These are phyloP conservation scores for Grantiella picta DNA, from an alignment of 2,113 vertebrate species.

Conservation along the genomic window DNA sequence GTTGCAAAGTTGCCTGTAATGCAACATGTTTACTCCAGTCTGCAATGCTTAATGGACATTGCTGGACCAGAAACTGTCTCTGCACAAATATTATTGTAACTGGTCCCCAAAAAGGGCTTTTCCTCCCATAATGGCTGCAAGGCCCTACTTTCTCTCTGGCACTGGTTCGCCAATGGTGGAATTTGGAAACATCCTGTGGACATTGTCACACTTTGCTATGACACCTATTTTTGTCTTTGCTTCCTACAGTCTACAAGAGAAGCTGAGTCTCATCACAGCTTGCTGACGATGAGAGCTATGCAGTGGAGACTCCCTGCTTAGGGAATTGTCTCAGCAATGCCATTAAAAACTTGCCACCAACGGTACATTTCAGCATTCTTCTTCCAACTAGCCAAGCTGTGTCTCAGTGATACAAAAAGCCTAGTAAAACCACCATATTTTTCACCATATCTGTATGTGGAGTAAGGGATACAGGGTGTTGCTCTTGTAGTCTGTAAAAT, in stretches of 20 bases:
- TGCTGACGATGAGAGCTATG: neutral
- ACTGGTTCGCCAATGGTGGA: neutral
- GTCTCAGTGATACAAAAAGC: neutral
- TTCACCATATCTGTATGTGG: neutral
- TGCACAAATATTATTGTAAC: neutral
- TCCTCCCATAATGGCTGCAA: neutral
- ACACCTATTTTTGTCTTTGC: neutral
- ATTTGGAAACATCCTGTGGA: neutral
- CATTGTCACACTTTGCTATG: neutral
- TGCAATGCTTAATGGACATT: neutral
- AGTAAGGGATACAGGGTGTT: neutral
- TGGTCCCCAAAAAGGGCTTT: neutral
- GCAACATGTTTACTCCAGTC: neutral
- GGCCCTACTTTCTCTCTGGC: neutral
- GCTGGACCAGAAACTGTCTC: neutral
- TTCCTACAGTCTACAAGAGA: neutral
- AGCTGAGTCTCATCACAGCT: neutral
- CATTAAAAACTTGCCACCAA: neutral
- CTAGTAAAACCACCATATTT: neutral
- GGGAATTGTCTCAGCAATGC: neutral
- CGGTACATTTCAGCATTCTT: neutral
- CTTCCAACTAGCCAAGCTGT: neutral
- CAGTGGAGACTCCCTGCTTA: neutral
- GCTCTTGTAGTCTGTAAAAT: neutral
- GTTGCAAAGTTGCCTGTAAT: neutral